Conservation (phyloP, 2,888 invertebrate species). For the Malthinus seriepunctatus region DNA sequence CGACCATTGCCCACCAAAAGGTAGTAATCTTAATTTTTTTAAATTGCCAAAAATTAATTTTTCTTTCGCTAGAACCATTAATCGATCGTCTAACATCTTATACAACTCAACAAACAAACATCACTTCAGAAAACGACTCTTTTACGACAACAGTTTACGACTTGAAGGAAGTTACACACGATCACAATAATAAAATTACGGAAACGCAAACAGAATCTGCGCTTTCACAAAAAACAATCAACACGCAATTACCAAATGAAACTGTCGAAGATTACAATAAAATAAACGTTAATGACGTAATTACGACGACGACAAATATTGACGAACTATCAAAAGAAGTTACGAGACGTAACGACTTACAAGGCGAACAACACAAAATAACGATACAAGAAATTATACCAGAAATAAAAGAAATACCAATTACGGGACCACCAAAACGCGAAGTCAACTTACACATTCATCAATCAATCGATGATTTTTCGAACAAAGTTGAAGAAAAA, state of each 20-base stretch:
- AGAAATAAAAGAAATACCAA: conserved; percentile 50
- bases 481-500: not conserved
- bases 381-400: conserved; percentile 67
- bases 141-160: conserved; percentile 21
- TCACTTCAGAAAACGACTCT: conserved; percentile 14
- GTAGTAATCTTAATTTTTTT: conserved; percentile 43
- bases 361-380: conserved; percentile 36
- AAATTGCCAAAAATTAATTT: not conserved
- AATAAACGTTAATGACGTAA: conserved; percentile 13
- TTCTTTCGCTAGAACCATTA: conserved; percentile 28
- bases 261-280: conserved; percentile 3
- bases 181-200: conserved; percentile 34
- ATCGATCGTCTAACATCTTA: conserved; percentile 25
- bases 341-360: not conserved
- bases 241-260: conserved; percentile 5
- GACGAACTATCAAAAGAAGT: not conserved
- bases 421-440: conserved; percentile 46
- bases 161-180: conserved; percentile 20
- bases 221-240: not conserved
- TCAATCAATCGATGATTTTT: not conserved
- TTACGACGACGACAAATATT: not conserved
- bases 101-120: conserved; percentile 29
- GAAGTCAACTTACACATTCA: conserved; percentile 30
- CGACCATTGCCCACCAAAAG: conserved; percentile 76
- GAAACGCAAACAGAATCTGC: conserved; percentile 11